Percentiles rank a stretch among this genome's conserved stretches.
phyloP scores from a whole-genome alignment of 2,888 invertebrate species.

The Aspidapion aeneum region DNA sequence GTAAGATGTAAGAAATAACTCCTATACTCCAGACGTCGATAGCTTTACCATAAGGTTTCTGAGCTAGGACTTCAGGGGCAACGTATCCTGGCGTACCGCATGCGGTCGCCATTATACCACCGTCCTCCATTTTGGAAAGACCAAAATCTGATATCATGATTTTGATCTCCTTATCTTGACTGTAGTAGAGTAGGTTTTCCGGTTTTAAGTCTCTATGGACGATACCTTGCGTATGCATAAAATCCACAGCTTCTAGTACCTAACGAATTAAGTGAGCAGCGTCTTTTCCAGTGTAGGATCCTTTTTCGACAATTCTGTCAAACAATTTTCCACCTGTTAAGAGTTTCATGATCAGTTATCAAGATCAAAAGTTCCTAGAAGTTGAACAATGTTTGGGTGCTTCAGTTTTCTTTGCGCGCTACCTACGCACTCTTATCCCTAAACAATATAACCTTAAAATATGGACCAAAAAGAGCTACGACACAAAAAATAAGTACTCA shows the following conservation, averaged over 20 bases:
- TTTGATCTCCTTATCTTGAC: slow-evolving; percentile 97
- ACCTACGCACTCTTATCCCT: too few species aligned
- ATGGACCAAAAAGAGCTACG: background rate
- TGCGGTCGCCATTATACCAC: slow-evolving; percentile 98
- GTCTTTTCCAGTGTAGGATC: slow-evolving; percentile 99
- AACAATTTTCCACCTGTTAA: slow-evolving; percentile 95
- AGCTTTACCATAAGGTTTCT: slow-evolving; percentile 99
- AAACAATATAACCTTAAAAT: too few species aligned
- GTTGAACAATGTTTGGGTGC: slow-evolving; percentile 97
- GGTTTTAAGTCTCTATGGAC: slow-evolving; percentile 97
- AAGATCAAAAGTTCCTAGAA: slow-evolving; percentile 97
- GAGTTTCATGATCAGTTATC: slow-evolving; percentile 97
- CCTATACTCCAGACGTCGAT: slow-evolving; percentile 99
- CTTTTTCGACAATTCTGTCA: slow-evolving; percentile 98
- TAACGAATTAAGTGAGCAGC: slow-evolving; percentile 95
- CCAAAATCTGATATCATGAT: slow-evolving; percentile 99
- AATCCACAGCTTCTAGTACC: slow-evolving; percentile 97
- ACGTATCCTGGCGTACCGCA: slow-evolving; percentile 99
- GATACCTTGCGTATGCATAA: slow-evolving; percentile 99
- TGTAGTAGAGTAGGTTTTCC: slow-evolving; percentile 97
- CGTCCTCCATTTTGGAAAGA: slow-evolving; percentile 97
- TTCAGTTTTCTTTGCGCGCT: too few species aligned
- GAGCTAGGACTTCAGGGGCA: slow-evolving; percentile 71
- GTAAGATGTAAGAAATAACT: slow-evolving; percentile 96
- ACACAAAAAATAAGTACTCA: too few species aligned